Conservation (phyloP, 2,113 vertebrate species). For the Phalacrocorax aristotelis region DNA sequence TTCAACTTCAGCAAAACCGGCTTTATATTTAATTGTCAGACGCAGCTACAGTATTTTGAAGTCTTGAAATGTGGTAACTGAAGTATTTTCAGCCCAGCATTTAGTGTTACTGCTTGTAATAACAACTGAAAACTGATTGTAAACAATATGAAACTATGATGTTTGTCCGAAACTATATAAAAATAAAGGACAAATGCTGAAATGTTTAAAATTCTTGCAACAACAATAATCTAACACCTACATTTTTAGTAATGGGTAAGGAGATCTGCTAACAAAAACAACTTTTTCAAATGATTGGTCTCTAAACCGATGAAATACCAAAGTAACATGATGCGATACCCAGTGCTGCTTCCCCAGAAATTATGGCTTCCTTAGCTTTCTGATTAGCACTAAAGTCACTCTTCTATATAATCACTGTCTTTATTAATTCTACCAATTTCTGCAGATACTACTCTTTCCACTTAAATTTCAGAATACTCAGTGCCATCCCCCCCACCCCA, state of each 20-base stretch:
- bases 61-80: not conserved
- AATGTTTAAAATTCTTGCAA: not conserved
- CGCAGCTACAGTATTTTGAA: not conserved
- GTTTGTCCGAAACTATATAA: not conserved
- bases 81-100: not conserved
- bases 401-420: not conserved
- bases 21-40: not conserved
- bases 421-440: not conserved
- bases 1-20: not conserved
- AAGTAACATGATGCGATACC: not conserved
- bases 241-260: not conserved
- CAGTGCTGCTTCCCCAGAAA: not conserved
- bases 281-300: not conserved
- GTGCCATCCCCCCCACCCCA: too few species aligned
- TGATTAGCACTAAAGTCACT: not conserved
- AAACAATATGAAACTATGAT: not conserved
- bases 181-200: not conserved
- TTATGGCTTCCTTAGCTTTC: not conserved
- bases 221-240: not conserved
- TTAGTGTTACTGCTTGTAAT: not conserved
- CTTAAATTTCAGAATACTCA: not conserved
- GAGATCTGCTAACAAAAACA: not conserved
- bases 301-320: not conserved
- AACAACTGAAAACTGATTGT: not conserved
- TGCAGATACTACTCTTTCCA: not conserved